These are phyloP conservation scores for Lysandra coridon DNA, from an alignment of 2,888 invertebrate species.

Conservation along the genomic window DNA sequence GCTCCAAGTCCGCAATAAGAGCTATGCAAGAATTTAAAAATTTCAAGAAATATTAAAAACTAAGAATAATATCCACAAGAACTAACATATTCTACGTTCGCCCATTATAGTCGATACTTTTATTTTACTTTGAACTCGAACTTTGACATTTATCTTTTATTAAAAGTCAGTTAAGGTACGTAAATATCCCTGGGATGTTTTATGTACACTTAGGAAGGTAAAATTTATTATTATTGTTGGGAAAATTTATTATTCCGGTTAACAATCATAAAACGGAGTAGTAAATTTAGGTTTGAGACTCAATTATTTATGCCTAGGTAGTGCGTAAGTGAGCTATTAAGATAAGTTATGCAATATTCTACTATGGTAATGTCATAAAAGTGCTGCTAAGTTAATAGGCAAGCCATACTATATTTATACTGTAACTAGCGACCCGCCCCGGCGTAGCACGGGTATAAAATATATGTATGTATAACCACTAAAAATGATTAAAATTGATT, in stretches of 20 bases:
- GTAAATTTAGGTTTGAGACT: neutral
- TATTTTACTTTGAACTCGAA: conserved; percentile 18
- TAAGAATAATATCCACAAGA: neutral
- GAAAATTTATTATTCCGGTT: conserved; percentile 5
- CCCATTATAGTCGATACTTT: conserved; percentile 5
- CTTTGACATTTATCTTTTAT: conserved; percentile 22
- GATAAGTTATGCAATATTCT: neutral
- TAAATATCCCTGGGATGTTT: conserved; percentile 10
- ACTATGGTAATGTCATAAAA: neutral
- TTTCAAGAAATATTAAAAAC: neutral
- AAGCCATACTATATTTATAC: neutral
- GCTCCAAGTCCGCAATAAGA: too few relatives aligned
- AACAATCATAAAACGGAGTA: conserved; percentile 12
- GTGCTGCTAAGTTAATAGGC: neutral
- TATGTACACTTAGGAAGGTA: conserved; percentile 4
- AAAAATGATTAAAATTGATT: too few relatives aligned
- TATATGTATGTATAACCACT: too few relatives aligned
- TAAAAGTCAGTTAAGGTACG: conserved; percentile 20
- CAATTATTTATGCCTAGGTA: neutral
- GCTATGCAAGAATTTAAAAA: neutral
- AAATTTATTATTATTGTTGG: conserved; percentile 10
- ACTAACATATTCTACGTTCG: neutral
- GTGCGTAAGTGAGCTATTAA: neutral
- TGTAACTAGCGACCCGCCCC: too few relatives aligned
- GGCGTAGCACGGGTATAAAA: too few relatives aligned